Percentiles rank a stretch among this genome's conserved stretches.
Evolutionary conservation across 2,113 vertebrate species (phyloP).

Genomic region (Numida meleagris): DNA sequence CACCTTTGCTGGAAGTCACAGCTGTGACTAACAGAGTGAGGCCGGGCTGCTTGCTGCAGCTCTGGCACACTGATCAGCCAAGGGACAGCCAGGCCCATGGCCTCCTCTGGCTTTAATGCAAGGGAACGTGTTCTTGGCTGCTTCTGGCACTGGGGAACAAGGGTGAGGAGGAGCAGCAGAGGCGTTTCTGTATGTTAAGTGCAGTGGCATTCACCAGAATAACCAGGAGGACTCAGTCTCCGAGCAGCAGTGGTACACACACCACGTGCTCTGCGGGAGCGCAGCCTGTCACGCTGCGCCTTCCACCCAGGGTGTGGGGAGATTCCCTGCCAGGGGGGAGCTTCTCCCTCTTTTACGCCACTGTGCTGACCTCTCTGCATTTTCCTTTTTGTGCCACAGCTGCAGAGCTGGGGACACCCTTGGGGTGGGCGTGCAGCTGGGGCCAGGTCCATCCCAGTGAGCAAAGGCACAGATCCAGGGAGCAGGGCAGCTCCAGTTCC

Average conservation of each 20-base stretch:
- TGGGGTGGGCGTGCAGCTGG: neutral
- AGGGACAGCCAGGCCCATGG: neutral
- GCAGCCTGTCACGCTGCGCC: neutral
- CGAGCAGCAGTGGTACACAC: neutral
- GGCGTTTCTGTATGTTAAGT: constrained; percentile 22
- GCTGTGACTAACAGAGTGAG: constrained; percentile 34
- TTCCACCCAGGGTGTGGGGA: neutral
- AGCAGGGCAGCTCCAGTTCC: neutral
- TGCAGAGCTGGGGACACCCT: neutral
- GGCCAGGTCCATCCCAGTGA: neutral
- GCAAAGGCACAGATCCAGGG: constrained; percentile 25
- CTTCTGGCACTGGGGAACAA: neutral
- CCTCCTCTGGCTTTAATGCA: neutral
- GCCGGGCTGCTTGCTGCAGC: neutral
- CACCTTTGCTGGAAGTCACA: constrained; percentile 54
- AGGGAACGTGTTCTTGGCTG: neutral
- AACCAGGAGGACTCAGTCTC: neutral
- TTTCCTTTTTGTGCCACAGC: neutral
- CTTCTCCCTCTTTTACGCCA: neutral
- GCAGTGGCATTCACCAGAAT: neutral
- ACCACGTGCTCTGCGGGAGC: neutral
- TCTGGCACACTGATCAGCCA: neutral
- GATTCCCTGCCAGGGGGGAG: neutral
- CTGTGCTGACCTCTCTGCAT: neutral
- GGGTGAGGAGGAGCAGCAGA: constrained; percentile 13